phyloP scores from a whole-genome alignment of 2,888 invertebrate genomes.

The Tuberolachnus salignus region DNA sequence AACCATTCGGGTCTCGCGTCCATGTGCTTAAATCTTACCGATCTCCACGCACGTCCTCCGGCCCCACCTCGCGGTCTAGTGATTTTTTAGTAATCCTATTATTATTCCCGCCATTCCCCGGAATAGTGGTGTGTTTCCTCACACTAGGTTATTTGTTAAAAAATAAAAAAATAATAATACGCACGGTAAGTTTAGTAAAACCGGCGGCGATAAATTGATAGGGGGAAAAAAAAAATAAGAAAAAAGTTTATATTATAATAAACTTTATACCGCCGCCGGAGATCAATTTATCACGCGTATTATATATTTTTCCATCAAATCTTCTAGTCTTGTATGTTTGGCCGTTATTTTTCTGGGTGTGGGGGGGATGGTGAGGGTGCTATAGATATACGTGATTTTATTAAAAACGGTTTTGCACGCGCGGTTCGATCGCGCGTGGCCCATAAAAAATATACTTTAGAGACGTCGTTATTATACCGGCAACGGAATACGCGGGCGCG shows the following conservation, averaged over 20 bases:
- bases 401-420: slow-evolving; percentile 12
- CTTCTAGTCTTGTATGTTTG: not conserved
- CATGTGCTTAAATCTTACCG: too few species aligned
- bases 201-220: too few species aligned
- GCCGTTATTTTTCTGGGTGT: slow-evolving; percentile 18
- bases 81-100: too few species aligned
- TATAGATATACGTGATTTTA: slow-evolving; percentile 33
- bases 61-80: too few species aligned
- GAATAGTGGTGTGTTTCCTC: too few species aligned
- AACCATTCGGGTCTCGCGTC: not conserved
- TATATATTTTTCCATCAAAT: slow-evolving; percentile 12
- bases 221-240: too few species aligned
- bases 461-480: not conserved
- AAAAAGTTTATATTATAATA: not conserved
- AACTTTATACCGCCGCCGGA: not conserved
- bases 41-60: too few species aligned
- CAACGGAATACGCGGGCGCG: not conserved
- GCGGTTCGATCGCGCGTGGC: not conserved
- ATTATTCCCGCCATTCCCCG: too few species aligned
- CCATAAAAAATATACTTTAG: not conserved
- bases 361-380: too few species aligned
- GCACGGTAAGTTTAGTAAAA: too few species aligned
- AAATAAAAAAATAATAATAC: too few species aligned
- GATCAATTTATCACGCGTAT: slow-evolving; percentile 28
- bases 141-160: too few species aligned